Evolutionary conservation across 2,797 vertebrate species (phyloP).

Genomic region (Bradypodion pumilum): DNA sequence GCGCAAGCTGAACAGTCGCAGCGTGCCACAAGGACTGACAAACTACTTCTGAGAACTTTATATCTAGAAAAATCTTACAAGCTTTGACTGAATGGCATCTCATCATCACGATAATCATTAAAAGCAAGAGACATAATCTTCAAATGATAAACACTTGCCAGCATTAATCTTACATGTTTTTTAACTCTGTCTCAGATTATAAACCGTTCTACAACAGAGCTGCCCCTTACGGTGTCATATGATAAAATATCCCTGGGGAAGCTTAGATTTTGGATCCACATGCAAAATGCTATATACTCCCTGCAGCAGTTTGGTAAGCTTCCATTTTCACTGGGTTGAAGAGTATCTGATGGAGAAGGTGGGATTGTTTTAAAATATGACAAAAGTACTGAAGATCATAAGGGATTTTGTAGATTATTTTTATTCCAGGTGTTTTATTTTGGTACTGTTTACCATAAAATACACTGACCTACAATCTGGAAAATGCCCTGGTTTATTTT

Average conservation of each 20-base stretch:
- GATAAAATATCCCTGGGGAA: slow-evolving; percentile 89
- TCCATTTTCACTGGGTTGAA: not conserved
- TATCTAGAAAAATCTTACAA: too few species aligned
- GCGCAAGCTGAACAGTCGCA: too few species aligned
- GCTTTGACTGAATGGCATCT: too few species aligned
- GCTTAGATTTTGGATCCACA: slow-evolving; percentile 94
- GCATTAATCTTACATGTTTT: slow-evolving; percentile 23
- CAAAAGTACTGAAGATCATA: not conserved
- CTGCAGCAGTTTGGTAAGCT: slow-evolving; percentile 91
- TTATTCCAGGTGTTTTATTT: not conserved
- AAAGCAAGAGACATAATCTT: not conserved
- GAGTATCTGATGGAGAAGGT: too few species aligned
- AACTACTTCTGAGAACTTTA: too few species aligned
- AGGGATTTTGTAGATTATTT: too few species aligned
- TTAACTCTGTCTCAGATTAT: slow-evolving; percentile 81
- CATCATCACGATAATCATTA: too few species aligned
- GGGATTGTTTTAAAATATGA: not conserved
- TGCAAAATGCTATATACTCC: slow-evolving; percentile 92
- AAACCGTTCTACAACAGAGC: slow-evolving; percentile 82
- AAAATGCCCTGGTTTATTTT: not conserved
- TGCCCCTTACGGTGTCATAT: slow-evolving; percentile 91
- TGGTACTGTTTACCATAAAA: not conserved
- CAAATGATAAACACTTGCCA: not conserved
- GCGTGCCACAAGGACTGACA: too few species aligned
- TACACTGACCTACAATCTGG: not conserved